These are phyloP conservation scores for Phoxinus phoxinus DNA, from an alignment of 2,113 vertebrate species.

Conservation along the genomic window DNA sequence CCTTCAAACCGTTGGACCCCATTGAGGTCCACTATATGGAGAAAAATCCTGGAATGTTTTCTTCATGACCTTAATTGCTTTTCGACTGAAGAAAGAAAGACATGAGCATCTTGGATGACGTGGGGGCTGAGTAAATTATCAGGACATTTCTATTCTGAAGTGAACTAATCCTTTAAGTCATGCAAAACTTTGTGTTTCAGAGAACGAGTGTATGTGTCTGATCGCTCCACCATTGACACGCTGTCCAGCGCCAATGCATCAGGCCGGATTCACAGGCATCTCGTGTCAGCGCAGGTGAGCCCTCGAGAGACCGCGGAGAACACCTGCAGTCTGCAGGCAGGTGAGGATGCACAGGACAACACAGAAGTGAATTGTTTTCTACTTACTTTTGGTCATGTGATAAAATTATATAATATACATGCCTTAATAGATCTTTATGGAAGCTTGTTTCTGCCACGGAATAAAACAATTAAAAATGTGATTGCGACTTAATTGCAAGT, in stretches of 20 bases:
- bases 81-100: too few relatives aligned
- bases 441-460: too few relatives aligned
- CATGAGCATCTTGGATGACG: too few relatives aligned
- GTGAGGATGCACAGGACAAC: constrained; percentile 61
- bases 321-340: constrained; percentile 81
- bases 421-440: background rate
- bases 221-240: constrained; percentile 78
- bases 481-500: too few relatives aligned
- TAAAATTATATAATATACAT: background rate
- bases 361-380: background rate
- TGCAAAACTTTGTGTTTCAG: constrained; percentile 61
- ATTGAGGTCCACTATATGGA: too few relatives aligned
- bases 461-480: too few relatives aligned
- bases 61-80: too few relatives aligned
- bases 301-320: constrained; percentile 82
- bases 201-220: constrained; percentile 80
- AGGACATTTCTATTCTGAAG: too few relatives aligned
- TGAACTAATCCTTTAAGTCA: background rate
- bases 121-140: too few relatives aligned
- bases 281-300: constrained; percentile 76
- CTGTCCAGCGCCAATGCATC: constrained; percentile 83
- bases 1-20: too few relatives aligned
- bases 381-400: background rate
- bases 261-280: constrained; percentile 77
- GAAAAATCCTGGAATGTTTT: too few relatives aligned